A percentile compares a stretch with the other conserved stretches of the same genome.
phyloP scores from a whole-genome alignment of 2,113 vertebrate genomes.

The Gopherus flavomarginatus region DNA sequence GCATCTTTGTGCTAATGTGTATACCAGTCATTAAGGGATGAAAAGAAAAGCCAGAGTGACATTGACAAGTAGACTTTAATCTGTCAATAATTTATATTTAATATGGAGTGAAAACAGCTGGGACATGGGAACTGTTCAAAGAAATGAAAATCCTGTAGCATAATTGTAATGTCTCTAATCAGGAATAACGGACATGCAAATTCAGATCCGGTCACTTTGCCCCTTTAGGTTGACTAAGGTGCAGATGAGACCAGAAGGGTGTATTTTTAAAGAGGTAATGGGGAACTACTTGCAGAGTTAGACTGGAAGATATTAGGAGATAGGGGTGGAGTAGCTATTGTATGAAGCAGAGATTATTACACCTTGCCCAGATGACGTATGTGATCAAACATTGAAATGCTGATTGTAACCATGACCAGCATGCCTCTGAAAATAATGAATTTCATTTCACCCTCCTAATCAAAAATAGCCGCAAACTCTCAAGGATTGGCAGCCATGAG shows the following conservation, averaged over 20 bases:
- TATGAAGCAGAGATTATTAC: too few relatives aligned
- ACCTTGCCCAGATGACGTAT: neutral
- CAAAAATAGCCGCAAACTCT: neutral
- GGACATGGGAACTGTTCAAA: neutral
- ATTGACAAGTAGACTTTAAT: neutral
- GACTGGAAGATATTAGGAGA: accelerated
- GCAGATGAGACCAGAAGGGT: neutral
- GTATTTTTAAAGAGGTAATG: neutral
- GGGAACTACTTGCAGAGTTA: neutral
- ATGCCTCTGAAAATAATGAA: neutral
- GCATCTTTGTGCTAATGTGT: neutral
- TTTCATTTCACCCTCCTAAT: neutral
- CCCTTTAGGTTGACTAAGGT: neutral
- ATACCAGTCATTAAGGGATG: neutral
- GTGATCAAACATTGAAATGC: neutral
- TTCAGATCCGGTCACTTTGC: neutral
- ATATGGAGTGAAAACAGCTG: neutral
- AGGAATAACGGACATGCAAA: neutral
- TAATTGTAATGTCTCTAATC: neutral
- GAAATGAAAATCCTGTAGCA: neutral
- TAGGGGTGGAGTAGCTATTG: neutral
- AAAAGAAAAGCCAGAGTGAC: neutral
- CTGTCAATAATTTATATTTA: neutral
- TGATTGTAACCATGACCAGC: neutral
- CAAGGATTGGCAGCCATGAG: neutral